Evolutionary conservation across 1,140 invertebrate genomes (phyloP), one percentile per base, ranked within the genome.

Genomic region (Cepaea nemoralis): DNA sequence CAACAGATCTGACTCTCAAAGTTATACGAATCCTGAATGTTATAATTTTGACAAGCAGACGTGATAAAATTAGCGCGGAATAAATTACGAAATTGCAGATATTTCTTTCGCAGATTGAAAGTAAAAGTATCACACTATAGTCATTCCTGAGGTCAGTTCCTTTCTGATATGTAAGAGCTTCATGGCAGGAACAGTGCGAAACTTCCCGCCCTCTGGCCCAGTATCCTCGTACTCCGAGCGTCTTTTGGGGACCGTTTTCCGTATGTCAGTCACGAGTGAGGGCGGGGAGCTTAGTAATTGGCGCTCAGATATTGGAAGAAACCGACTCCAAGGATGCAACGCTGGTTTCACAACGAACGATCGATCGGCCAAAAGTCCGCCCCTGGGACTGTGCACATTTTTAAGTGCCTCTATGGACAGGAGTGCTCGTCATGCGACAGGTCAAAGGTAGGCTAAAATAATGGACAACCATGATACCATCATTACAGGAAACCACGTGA

Each of bases 261-360:
- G 55, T 16, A 50, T 63, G 59, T 63, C 75, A 77, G 37, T 66
- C 75, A 27, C 1, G 48, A 8, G 3, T 16, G 75, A 55, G 66
- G 75, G 55, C 50, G 75, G 45, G 37, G 37, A 77, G 31, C 31
- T 55, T 63, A 35, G 66, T 77, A 27, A 77, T 59, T 66, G 8
- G 55, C 39, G 75, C 75, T 77, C 39, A 77, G 66, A 77, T 77
- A 77, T 77, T 77, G 75, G 75, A n/a, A 63, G 55, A 77, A 10
- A 77, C 39, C 33, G 48, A n/a, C 48, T 45, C 75, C 14, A 16
- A 33, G 14, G 31, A 59, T 35, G 75, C 27, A 37, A 63, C 5
- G 50, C 31, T 59, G 48, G 0, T 55, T 63, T 66, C 22, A 77
- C 33, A 59, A 6, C 33, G 55, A 5, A 27, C 37, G 2, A 77